phyloP scores from a whole-genome alignment of 1,140 invertebrate genomes.

The Achroia grisella region DNA sequence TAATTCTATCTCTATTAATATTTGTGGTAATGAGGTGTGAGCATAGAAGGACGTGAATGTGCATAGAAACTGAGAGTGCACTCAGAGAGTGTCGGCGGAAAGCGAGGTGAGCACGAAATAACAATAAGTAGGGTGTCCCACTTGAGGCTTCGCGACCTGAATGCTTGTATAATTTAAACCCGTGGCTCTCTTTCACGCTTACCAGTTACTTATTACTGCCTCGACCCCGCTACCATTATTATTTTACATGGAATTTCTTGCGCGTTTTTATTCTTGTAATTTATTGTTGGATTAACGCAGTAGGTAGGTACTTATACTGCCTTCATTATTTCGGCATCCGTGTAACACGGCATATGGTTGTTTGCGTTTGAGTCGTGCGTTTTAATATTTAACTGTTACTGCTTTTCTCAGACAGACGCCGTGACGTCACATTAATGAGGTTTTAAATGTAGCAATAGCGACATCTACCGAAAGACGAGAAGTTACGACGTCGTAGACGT shows the following conservation, averaged over 20 bases:
- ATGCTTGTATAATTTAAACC: slow-evolving; percentile 3
- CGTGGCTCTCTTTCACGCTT: neutral
- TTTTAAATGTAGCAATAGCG: slow-evolving; percentile 20
- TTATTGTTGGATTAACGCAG: neutral
- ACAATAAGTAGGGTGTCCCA: neutral
- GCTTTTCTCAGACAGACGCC: neutral
- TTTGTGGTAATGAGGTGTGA: neutral
- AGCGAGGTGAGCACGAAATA: neutral
- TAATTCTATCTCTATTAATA: too few relatives aligned
- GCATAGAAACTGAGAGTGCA: slow-evolving; percentile 3
- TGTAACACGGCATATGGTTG: slow-evolving; percentile 4
- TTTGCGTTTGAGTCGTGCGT: slow-evolving; percentile 7
- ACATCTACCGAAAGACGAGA: neutral
- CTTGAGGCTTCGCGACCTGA: slow-evolving; percentile 3
- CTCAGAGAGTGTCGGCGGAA: neutral
- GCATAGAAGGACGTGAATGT: slow-evolving; percentile 3
- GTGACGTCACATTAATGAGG: slow-evolving; percentile 14
- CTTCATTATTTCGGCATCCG: slow-evolving; percentile 8
- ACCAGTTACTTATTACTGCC: neutral
- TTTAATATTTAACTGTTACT: slow-evolving; percentile 4
- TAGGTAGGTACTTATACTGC: slow-evolving; percentile 8
- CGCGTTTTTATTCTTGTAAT: neutral
- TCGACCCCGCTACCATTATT: neutral
- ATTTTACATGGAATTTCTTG: slow-evolving; percentile 4
- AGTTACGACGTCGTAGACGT: slow-evolving; percentile 1